Evolutionary conservation across 2,113 vertebrate species (phyloP).

Genomic region (Antechinus flavipes): DNA sequence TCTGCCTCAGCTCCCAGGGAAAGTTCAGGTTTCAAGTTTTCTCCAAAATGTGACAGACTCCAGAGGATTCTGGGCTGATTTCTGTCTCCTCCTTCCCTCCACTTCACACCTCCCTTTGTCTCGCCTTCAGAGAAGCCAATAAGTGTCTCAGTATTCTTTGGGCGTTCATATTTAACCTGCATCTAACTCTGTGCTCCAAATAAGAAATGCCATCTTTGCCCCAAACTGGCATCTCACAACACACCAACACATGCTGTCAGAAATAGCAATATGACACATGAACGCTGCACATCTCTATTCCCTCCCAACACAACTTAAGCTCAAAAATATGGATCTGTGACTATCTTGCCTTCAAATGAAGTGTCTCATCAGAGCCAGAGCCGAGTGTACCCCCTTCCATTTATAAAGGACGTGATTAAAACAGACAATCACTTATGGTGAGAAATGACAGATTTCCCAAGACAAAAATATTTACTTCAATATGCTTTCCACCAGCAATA

Average conservation of each 20-base stretch:
- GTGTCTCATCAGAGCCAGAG: background rate
- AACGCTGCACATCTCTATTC: background rate
- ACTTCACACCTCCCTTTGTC: background rate
- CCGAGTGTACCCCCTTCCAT: slow-evolving; percentile 8
- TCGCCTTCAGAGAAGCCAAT: background rate
- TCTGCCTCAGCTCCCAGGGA: background rate
- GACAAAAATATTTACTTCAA: background rate
- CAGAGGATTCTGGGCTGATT: background rate
- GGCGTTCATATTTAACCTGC: background rate
- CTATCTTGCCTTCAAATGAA: background rate
- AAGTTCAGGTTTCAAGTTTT: background rate
- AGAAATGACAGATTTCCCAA: background rate
- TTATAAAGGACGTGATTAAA: slow-evolving; percentile 31
- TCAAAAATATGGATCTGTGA: background rate
- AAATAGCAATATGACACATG: background rate
- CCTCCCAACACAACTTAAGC: background rate
- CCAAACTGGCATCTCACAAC: background rate
- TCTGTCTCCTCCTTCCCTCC: background rate
- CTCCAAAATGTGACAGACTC: background rate
- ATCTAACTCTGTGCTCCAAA: background rate
- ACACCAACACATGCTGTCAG: fast-evolving
- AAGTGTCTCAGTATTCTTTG: fast-evolving
- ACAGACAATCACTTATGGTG: background rate
- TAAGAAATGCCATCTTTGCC: background rate
- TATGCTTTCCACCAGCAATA: background rate